Evolutionary conservation across 2,113 vertebrate species (phyloP).

Genomic region (Casuarius casuarius): DNA sequence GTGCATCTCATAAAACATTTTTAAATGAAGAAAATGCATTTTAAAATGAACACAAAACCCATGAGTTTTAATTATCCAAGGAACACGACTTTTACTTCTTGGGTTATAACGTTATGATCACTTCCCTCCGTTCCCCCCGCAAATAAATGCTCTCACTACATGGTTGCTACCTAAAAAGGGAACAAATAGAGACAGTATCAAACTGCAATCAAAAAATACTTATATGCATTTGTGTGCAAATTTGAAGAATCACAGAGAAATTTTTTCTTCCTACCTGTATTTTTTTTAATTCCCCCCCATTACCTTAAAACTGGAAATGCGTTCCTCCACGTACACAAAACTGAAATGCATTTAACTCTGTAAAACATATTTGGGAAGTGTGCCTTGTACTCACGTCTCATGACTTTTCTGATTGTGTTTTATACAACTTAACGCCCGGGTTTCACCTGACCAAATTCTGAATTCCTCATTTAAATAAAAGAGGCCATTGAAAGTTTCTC

Average conservation of each 20-base stretch:
- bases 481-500: not conserved
- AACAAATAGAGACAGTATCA: not conserved
- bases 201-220: not conserved
- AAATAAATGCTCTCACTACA: not conserved
- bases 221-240: not conserved
- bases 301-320: not conserved
- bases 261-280: not conserved
- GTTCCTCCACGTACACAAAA: not conserved
- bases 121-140: not conserved
- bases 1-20: not conserved
- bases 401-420: not conserved
- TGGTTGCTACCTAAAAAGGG: not conserved
- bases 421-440: not conserved
- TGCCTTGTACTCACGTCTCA: not conserved
- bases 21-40: not conserved
- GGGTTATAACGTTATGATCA: accelerated
- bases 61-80: not conserved
- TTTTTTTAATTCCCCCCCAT: not conserved
- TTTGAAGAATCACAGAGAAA: not conserved
- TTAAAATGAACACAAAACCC: not conserved
- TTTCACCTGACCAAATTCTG: not conserved
- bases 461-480: not conserved
- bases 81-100: not conserved
- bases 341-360: not conserved
- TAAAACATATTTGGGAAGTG: not conserved